Percentiles rank a stretch among this genome's conserved stretches.
These are phyloP conservation scores for Nematolebias whitei DNA, from an alignment of 2,113 vertebrate species.

Conservation along the genomic window DNA sequence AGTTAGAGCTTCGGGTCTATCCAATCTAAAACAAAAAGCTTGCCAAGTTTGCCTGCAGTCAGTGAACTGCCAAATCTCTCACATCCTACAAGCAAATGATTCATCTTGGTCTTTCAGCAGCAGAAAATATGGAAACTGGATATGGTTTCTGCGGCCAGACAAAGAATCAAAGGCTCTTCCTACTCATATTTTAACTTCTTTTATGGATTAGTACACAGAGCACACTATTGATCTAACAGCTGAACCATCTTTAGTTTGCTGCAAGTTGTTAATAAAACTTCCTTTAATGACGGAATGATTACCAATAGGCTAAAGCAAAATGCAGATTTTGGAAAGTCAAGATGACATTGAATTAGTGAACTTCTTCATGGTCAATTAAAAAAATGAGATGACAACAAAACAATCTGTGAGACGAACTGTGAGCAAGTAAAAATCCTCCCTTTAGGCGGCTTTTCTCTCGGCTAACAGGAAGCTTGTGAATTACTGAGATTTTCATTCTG, in stretches of 20 bases:
- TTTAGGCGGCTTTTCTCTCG: slow-evolving; percentile 41
- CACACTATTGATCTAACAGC: slow-evolving; percentile 39
- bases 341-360: slow-evolving; percentile 10
- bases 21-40: slow-evolving; percentile 50
- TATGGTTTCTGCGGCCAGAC: slow-evolving; percentile 66
- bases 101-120: slow-evolving; percentile 54
- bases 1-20: slow-evolving; percentile 40
- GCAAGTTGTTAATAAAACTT: not conserved
- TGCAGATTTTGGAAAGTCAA: not conserved
- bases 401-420: slow-evolving; percentile 20
- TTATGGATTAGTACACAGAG: slow-evolving; percentile 40
- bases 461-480: slow-evolving; percentile 53
- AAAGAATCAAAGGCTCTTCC: slow-evolving; percentile 63
- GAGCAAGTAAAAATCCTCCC: slow-evolving; percentile 12
- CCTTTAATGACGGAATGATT: not conserved
- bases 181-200: slow-evolving; percentile 58
- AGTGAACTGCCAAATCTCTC: slow-evolving; percentile 62
- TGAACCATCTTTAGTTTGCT: slow-evolving; percentile 31
- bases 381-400: slow-evolving; percentile 38
- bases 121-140: slow-evolving; percentile 49
- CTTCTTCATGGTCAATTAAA: slow-evolving; percentile 16
- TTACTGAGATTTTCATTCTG: slow-evolving; percentile 48
- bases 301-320: not conserved
- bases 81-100: slow-evolving; percentile 58
- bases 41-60: slow-evolving; percentile 67